Percentiles rank a stretch among this genome's conserved stretches.
phyloP scores from a whole-genome alignment of 2,888 invertebrate species.

The Octonoba sinensis region DNA sequence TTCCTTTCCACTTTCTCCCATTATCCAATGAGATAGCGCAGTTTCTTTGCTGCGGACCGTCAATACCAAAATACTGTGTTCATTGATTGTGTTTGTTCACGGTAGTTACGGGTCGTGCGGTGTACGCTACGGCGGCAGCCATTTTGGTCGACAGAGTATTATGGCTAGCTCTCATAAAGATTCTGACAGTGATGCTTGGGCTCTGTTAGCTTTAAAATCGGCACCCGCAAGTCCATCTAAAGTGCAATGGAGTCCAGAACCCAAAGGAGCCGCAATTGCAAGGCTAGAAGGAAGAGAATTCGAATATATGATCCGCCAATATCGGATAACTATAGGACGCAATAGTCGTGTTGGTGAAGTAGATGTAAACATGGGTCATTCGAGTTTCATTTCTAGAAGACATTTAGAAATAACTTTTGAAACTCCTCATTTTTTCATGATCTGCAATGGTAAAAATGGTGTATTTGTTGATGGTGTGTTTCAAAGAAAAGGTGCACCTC shows the following conservation, averaged over 20 bases:
- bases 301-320: constrained; percentile 90
- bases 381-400: constrained; percentile 94
- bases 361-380: constrained; percentile 98
- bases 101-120: constrained; percentile 27
- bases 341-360: constrained; percentile 97
- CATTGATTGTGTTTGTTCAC: constrained; percentile 61
- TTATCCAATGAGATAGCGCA: constrained; percentile 43
- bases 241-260: constrained; percentile 86
- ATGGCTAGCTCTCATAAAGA: constrained; percentile 61
- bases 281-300: constrained; percentile 91
- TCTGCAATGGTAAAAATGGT: constrained; percentile 97
- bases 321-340: constrained; percentile 90
- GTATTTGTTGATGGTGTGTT: constrained; percentile 97
- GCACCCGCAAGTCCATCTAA: constrained; percentile 88
- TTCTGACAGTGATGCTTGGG: constrained; percentile 82
- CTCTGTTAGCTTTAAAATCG: constrained; percentile 88
- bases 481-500: constrained; percentile 92
- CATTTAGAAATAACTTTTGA: constrained; percentile 92
- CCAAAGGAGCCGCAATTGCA: constrained; percentile 82
- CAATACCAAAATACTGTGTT: constrained; percentile 44
- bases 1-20: constrained; percentile 34
- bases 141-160: constrained; percentile 51
- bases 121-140: constrained; percentile 52
- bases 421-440: constrained; percentile 91
- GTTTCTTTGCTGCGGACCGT: constrained; percentile 42